Evolutionary conservation across 2,113 vertebrate species (phyloP), one percentile per base, ranked within the genome.

Genomic region (Abramis brama): DNA sequence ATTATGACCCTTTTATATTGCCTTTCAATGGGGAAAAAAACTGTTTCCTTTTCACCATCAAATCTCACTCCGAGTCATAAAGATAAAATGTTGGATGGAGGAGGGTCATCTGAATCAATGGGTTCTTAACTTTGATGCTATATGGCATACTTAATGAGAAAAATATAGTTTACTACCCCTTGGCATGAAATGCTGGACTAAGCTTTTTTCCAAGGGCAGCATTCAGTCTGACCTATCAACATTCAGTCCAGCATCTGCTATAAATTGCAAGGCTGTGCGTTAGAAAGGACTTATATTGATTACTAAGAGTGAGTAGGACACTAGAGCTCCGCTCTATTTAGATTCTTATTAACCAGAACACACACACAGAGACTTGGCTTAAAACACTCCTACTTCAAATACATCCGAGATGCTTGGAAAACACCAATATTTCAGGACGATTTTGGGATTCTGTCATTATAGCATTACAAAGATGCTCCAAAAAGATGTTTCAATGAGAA

Each of bases 211-310:
- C 81, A 84, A 90, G 89, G 91, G 91, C 92, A 91, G 91, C 55
- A 68, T 90, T 93, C 91, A 86, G 86, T 90, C 91, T 88, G 92
- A 91, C 92, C 93, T 89, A 88, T 92, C 91, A 92, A 87, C 91
- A 92, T 89, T 88, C 90, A 91, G 91, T 88, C 88, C 88, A 86
- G 77, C 83, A 78, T 88, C 86, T 76, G 92, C 87, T 79, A 92
- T 94, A 93, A 94, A 94, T 92, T 92, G 92, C 85, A 33, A 80
- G 81, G 85, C 59, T 39, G 88, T 82, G 81, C 83, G 90, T 88
- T 87, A 86, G 87, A 90, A 89, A 88, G 87, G 90, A 92, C 89
- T 83, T 87, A 45, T 91, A 94, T 95, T 88, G 94, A 94, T 95
- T 88, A 87, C 30, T 0, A 87, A 84, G 86, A 91, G 90, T 88